A percentile compares a stretch with the other conserved stretches of the same genome.
These are phyloP conservation scores for Hydractinia symbiolongicarpus DNA, from an alignment of 30 jellyfish, hydroid and myxozoan species.

Conservation along the genomic window DNA sequence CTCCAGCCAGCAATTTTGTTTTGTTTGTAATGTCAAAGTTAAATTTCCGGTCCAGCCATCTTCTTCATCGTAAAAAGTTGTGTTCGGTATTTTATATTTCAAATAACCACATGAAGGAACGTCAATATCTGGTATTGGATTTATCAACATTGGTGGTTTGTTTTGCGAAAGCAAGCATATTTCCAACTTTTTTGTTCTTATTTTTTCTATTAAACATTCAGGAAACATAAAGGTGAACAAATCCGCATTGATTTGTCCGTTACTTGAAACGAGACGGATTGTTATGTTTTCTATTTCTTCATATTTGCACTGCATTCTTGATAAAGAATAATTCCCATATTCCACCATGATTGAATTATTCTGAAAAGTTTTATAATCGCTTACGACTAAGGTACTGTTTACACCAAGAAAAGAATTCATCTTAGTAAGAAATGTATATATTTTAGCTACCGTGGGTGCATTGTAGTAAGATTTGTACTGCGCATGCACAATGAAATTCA, in stretches of 20 bases:
- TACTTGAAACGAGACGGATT: not conserved
- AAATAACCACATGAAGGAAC: conserved; percentile 21
- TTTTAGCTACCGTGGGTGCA: not conserved
- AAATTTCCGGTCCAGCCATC: conserved; percentile 33
- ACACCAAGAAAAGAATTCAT: not conserved
- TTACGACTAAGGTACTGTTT: conserved; percentile 15
- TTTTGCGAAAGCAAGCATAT: conserved; percentile 8
- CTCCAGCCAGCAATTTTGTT: conserved; percentile 19
- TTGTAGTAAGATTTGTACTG: not conserved
- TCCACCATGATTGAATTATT: conserved; percentile 3
- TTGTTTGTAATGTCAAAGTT: not conserved
- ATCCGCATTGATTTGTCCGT: conserved; percentile 13
- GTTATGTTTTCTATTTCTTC: not conserved
- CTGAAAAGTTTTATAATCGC: not conserved
- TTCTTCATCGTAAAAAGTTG: conserved; percentile 24
- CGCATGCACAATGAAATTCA: not conserved
- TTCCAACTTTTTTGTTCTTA: not conserved
- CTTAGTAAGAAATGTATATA: not conserved
- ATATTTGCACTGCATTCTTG: not conserved
- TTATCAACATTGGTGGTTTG: conserved; percentile 13
- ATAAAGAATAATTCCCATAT: conserved; percentile 9
- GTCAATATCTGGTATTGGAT: not conserved
- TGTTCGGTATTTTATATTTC: conserved; percentile 29
- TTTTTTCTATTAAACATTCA: conserved; percentile 7
- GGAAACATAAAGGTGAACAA: conserved; percentile 22